Evolutionary conservation across 2,797 vertebrate species (phyloP).

Genomic region (Danio kyathit): DNA sequence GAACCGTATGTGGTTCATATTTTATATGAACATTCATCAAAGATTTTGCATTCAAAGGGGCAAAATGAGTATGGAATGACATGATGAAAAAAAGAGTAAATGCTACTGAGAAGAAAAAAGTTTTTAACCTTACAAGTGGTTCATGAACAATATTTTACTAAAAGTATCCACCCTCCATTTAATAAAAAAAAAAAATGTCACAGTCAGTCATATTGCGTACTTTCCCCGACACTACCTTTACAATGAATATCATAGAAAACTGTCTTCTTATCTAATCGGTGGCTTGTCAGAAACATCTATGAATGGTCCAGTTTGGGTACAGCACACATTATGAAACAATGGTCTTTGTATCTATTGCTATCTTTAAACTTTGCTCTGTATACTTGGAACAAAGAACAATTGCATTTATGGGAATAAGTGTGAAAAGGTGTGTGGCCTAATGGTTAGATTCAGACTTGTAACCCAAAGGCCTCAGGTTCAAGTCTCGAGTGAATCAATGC

Average conservation of each 20-base stretch:
- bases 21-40: background rate
- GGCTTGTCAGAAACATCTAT: background rate
- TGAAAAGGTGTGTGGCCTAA: background rate
- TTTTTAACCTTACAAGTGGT: background rate
- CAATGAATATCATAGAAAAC: constrained; percentile 50
- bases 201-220: background rate
- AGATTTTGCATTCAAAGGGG: background rate
- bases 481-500: too few species aligned
- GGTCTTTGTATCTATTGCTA: constrained; percentile 27
- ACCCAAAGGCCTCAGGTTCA: too few species aligned
- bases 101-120: background rate
- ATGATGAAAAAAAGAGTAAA: background rate
- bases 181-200: background rate
- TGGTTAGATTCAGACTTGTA: too few species aligned
- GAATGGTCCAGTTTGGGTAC: background rate
- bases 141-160: background rate
- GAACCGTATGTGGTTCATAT: background rate
- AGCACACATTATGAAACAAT: constrained; percentile 24
- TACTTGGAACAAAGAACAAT: constrained; percentile 14
- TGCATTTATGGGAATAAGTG: background rate
- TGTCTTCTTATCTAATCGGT: constrained; percentile 46
- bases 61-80: background rate
- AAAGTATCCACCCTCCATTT: background rate
- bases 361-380: constrained; percentile 44
- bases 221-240: constrained; percentile 13